These are phyloP conservation scores for Meloidogyne hapla DNA, from an alignment of 1,140 invertebrate species.

Conservation along the genomic window DNA sequence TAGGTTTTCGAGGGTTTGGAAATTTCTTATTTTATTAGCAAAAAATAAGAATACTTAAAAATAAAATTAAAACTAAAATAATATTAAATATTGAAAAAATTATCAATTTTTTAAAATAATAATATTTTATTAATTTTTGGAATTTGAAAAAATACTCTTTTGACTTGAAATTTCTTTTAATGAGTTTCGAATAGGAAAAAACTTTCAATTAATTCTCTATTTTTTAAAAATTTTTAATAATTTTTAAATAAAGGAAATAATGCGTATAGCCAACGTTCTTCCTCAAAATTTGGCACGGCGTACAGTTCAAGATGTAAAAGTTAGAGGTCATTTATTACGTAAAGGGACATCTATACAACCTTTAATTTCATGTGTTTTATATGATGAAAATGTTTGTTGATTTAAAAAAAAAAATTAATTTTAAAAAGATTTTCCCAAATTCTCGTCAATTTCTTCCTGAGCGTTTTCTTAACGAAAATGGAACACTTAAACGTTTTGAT, in stretches of 20 bases:
- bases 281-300: slow-evolving; percentile 38
- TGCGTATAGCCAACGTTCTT: slow-evolving; percentile 31
- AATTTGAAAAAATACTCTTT: no score
- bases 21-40: no score
- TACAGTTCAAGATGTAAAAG: slow-evolving; percentile 26
- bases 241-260: slow-evolving; percentile 24
- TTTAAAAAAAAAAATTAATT: not conserved
- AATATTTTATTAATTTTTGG: no score
- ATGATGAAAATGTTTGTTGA: slow-evolving; percentile 34
- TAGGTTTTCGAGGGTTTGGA: no score
- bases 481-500: slow-evolving; percentile 76
- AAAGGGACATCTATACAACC: slow-evolving; percentile 35
- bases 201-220: no score
- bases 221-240: no score
- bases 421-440: slow-evolving; percentile 65
- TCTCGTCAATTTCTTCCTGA: slow-evolving; percentile 79
- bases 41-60: no score
- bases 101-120: no score
- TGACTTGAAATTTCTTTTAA: no score
- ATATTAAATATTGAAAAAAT: no score
- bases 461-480: slow-evolving; percentile 77
- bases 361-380: slow-evolving; percentile 38
- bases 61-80: no score
- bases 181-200: not conserved
- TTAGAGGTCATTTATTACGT: slow-evolving; percentile 24